Evolutionary conservation across 2,113 vertebrate species (phyloP), one percentile per base, ranked within the genome.

Genomic region (Phylloscopus whistleri): DNA sequence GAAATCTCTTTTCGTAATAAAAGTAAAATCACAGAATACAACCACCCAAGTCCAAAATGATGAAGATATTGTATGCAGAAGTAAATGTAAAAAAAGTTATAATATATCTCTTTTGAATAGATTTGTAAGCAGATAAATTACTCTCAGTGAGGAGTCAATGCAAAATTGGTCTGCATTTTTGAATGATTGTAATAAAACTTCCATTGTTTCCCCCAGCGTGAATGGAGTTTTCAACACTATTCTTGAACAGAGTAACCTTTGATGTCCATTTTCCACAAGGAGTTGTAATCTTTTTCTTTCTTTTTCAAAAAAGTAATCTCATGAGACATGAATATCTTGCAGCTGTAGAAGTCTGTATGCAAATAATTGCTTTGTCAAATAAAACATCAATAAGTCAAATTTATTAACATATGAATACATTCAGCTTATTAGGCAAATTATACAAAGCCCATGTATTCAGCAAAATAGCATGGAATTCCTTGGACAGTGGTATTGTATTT

Each of bases 341-440:
- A 96, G 33, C 55, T 96, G 58, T 31, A 86, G n/a, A 84, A 92
- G 31, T 56, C 59, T 81, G 33, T 84, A 89, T 56, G 87, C 95
- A 94, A 89, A 77, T 52, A 69, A 14, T 30, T 91, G 31, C 72
- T 95, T 95, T 93, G 46, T 93, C 39, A 96, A 96, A 95, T 91
- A 59, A 89, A 95, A 51, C 35, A 91, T 93, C 80, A 81, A 1
- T 95, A 94, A 96, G 43, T 92, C 43, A 94, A 95, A 96, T 53
- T n/a, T 60, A 77, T 95, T 93, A 92, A 84, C 84, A 64, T 53
- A 68, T 56, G 7, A 92, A 95, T 69, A 9, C 12, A 63, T 89
- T 95, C 49, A 96, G 13, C 6, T 96, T 23, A 86, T 91, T 55
- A 90, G 30, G 89, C 16, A 78, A 80, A 84, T 76, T 84, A 77